Conservation (phyloP, 1,140 invertebrate species). For the Solenopsis invicta region DNA sequence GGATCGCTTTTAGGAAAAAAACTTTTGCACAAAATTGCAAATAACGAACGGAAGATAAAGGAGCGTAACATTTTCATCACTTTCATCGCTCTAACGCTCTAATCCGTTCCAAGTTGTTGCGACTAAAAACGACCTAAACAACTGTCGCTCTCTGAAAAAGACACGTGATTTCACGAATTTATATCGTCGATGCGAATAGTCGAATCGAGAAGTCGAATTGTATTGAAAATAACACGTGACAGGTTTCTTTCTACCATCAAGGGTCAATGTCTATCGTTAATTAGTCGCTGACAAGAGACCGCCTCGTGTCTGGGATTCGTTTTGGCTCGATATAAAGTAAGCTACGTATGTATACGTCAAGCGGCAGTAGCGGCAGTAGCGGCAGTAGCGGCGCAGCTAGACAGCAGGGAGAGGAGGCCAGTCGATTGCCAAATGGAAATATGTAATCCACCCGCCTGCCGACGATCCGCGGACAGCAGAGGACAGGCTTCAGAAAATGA, state of each 20-base stretch:
- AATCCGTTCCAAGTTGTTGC: neutral
- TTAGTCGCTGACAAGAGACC: slow-evolving; percentile 74
- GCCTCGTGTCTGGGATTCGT: slow-evolving; percentile 70
- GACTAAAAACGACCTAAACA: too few species aligned
- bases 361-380: too few species aligned
- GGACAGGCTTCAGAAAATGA: slow-evolving; percentile 78
- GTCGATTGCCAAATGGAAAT: slow-evolving; percentile 79
- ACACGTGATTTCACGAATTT: slow-evolving; percentile 52
- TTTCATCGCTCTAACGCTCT: neutral
- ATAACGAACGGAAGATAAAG: neutral
- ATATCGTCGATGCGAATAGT: slow-evolving; percentile 65
- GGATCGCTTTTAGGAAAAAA: neutral
- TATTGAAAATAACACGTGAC: slow-evolving; percentile 68
- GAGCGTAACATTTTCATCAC: neutral
- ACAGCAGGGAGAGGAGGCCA: slow-evolving; percentile 70
- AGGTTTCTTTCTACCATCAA: slow-evolving; percentile 69
- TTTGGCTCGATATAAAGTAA: slow-evolving; percentile 75
- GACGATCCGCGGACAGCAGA: slow-evolving; percentile 76
- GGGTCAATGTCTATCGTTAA: slow-evolving; percentile 72
- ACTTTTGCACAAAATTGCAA: neutral
- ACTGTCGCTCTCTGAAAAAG: slow-evolving; percentile 6
- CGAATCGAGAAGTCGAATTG: slow-evolving; percentile 31
- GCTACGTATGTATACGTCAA: slow-evolving; percentile 74
- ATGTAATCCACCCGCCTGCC: slow-evolving; percentile 74
- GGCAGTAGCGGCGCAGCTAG: too few species aligned